Evolutionary conservation across 2,113 vertebrate species (phyloP).

Genomic region (Pterocles gutturalis): DNA sequence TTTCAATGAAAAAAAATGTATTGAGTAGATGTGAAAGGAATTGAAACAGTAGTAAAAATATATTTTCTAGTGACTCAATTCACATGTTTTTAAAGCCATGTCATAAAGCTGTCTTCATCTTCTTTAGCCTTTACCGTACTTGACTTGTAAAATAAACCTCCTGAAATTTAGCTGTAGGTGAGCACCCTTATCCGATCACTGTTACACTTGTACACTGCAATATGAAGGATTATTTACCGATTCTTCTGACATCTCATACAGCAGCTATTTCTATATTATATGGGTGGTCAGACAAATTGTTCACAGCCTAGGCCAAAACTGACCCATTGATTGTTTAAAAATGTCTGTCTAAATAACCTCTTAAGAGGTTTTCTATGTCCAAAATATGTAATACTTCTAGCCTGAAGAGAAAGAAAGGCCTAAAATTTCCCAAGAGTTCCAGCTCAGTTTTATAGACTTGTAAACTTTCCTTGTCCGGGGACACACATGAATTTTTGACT

Average conservation of each 20-base stretch:
- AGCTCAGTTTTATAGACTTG: neutral
- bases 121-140: constrained; percentile 22
- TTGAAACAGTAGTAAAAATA: constrained; percentile 53
- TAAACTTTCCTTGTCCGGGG: neutral
- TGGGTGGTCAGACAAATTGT: neutral
- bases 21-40: constrained; percentile 32
- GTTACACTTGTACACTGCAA: neutral
- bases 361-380: neutral
- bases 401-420: neutral
- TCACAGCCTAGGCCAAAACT: neutral
- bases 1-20: constrained; percentile 14
- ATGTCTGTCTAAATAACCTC: neutral
- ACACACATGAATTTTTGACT: neutral
- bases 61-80: constrained; percentile 34
- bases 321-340: neutral
- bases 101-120: constrained; percentile 44
- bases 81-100: neutral
- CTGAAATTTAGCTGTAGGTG: neutral
- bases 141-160: neutral
- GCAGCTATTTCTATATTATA: neutral
- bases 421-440: neutral
- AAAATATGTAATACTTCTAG: neutral
- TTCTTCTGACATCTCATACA: neutral
- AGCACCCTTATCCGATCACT: neutral
- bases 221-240: neutral